Base-by-base conservation (phyloP, 2,888 invertebrate genomes). In the Drosophila picticornis region DNA sequence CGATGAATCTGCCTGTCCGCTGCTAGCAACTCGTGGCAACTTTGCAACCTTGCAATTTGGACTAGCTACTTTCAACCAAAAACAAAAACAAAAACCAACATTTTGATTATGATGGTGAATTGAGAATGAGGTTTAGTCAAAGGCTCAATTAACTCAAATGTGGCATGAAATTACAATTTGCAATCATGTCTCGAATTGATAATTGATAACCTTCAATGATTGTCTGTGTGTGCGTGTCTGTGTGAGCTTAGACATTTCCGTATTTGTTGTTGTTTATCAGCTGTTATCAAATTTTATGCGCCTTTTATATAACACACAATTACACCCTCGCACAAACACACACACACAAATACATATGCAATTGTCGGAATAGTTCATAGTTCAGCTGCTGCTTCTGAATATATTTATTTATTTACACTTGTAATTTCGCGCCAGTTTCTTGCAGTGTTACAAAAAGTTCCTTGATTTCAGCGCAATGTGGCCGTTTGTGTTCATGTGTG, bases 201-300 rank as follows among this genome's bases (percentile, higher is more conserved):
- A 71, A 72, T 56, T 40, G 27, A 68, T 63, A 78, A 88, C 83
- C 83, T 84, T 88, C 71, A 78, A 65, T 77, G 75, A 50, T 77
- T 53, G 16, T 22, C 27, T 59, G 53, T 66, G 22, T 19, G 27
- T 51, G 32, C 48, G 34, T 29, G 29, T 46, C 48, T 60, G n/a
- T 58, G 43, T 29, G 19, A 32, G 58, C 29, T 50, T 43, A 13
- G 16, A 46, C 22, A 50, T 56, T 87, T 87, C 83, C 88, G 88
- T 63, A 67, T 77, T 58, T 61, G 65, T 69, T 72, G 63, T 77
- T 77, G 55, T 81, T 81, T 69, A 77, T 87, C 58, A 61, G 46
- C 61, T 58, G 71, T 63, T 83, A 72, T 80, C 69, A 80, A 65
- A 61, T 50, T 50, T 4, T 61, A 62, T 58, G 43, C 57, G 46